Percentiles rank a stretch among this genome's conserved stretches.
These are phyloP conservation scores for Coregonus sp. DNA, from an alignment of 2,797 vertebrate genomes.

Conservation along the genomic window DNA sequence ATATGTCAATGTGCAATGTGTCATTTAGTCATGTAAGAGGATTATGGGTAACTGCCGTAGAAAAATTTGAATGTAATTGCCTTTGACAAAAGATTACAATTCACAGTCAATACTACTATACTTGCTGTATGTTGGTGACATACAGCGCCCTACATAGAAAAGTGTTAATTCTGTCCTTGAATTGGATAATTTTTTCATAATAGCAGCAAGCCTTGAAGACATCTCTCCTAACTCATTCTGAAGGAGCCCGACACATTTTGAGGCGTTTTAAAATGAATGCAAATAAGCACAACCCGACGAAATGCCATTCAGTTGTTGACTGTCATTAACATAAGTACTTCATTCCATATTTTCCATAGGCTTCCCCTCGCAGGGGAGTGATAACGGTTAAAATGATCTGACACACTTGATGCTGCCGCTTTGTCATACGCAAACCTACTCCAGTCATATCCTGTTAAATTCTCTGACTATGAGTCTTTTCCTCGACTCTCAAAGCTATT, in stretches of 20 bases:
- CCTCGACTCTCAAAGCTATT: constrained; percentile 30
- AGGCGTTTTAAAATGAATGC: constrained; percentile 53
- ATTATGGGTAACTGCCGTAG: constrained; percentile 18
- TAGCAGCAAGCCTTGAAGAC: constrained; percentile 7
- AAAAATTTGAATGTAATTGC: constrained; percentile 27
- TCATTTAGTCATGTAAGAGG: background rate
- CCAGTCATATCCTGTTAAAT: constrained; percentile 49
- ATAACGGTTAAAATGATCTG: constrained; percentile 65
- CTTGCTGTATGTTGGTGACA: background rate
- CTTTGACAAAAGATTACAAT: background rate
- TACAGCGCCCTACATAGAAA: background rate
- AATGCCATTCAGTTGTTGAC: constrained; percentile 62
- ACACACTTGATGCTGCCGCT: constrained; percentile 54
- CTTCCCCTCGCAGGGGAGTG: constrained; percentile 46
- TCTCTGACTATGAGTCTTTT: constrained; percentile 37
- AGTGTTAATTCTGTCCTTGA: background rate
- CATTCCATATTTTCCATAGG: constrained; percentile 56
- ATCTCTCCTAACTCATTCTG: constrained; percentile 37
- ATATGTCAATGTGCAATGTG: background rate
- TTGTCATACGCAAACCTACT: constrained; percentile 44
- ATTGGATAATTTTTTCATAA: constrained; percentile 19
- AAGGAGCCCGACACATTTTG: constrained; percentile 45
- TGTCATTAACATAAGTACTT: constrained; percentile 66
- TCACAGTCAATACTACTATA: constrained; percentile 24
- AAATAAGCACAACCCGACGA: constrained; percentile 61